A percentile compares a stretch with the other conserved stretches of the same genome.
Conservation (phyloP, 2,888 invertebrate species). For the Xestia ashworthii region DNA sequence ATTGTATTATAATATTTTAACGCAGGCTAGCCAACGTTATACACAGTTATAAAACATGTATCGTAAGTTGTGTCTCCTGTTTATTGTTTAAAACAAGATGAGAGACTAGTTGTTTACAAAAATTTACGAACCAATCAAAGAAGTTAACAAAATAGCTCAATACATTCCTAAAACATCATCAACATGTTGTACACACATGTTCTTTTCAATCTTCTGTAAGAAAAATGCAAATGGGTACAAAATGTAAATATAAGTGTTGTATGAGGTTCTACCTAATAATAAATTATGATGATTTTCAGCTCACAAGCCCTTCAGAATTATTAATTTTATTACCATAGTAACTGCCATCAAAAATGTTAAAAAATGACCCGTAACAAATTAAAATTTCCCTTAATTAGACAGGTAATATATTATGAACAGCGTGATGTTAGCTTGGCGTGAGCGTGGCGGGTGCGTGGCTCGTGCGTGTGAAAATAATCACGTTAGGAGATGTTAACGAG, state of each 20-base stretch:
- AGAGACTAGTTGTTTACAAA: not conserved
- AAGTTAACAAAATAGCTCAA: not conserved
- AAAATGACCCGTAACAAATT: constrained; percentile 30
- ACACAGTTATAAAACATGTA: not conserved
- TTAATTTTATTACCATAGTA: constrained; percentile 10
- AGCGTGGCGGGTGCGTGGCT: constrained; percentile 22
- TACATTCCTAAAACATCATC: not conserved
- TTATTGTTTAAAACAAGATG: not conserved
- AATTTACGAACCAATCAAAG: not conserved
- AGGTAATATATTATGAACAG: constrained; percentile 31
- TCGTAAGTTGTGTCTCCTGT: too few relatives aligned
- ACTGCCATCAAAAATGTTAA: constrained; percentile 1
- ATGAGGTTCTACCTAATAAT: not conserved
- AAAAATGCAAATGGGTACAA: not conserved
- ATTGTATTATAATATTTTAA: not conserved
- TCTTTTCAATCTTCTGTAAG: not conserved
- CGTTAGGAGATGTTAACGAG: constrained; percentile 61
- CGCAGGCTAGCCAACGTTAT: not conserved
- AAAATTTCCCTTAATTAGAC: constrained; percentile 44
- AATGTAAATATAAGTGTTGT: not conserved
- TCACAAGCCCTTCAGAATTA: constrained; percentile 8
- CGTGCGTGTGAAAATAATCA: constrained; percentile 50
- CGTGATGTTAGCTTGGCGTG: constrained; percentile 12
- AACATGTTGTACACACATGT: not conserved
- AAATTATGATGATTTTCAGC: constrained; percentile 12